A percentile compares a stretch with the other conserved stretches of the same genome.
Evolutionary conservation across 1,140 invertebrate genomes (phyloP).

Genomic region (Campoletis sonorensis): DNA sequence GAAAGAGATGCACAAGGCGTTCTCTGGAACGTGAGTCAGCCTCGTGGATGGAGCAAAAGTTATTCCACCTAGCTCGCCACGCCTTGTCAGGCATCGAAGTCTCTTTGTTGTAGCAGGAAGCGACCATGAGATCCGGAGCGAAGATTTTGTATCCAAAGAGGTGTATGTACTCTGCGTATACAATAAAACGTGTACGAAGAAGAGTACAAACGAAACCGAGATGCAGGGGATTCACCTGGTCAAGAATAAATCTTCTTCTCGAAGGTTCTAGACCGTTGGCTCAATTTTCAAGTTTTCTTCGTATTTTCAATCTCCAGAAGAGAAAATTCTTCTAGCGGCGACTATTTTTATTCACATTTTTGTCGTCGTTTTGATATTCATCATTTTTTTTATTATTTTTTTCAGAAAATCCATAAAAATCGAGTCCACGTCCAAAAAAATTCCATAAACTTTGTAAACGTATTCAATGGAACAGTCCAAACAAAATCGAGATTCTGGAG

Average conservation of each 20-base stretch:
- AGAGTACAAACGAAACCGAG: neutral
- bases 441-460: too few species aligned
- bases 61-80: slow-evolving; percentile 42
- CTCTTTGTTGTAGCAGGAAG: slow-evolving; percentile 50
- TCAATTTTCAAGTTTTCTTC: neutral
- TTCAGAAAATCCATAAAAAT: too few species aligned
- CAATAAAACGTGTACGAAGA: neutral
- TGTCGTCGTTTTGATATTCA: too few species aligned
- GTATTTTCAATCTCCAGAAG: neutral
- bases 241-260: neutral
- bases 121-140: slow-evolving; percentile 35
- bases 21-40: slow-evolving; percentile 37
- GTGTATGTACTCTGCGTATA: slow-evolving; percentile 10
- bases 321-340: neutral
- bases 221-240: neutral
- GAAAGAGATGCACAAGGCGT: neutral
- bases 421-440: too few species aligned
- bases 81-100: slow-evolving; percentile 53
- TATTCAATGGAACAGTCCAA: too few species aligned
- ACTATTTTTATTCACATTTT: too few species aligned
- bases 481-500: too few species aligned
- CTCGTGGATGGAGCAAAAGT: slow-evolving; percentile 18
- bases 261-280: neutral
- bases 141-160: neutral
- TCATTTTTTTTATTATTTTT: too few species aligned